phyloP scores from a whole-genome alignment of 1,140 invertebrate species.

The Spodoptera frugiperda region DNA sequence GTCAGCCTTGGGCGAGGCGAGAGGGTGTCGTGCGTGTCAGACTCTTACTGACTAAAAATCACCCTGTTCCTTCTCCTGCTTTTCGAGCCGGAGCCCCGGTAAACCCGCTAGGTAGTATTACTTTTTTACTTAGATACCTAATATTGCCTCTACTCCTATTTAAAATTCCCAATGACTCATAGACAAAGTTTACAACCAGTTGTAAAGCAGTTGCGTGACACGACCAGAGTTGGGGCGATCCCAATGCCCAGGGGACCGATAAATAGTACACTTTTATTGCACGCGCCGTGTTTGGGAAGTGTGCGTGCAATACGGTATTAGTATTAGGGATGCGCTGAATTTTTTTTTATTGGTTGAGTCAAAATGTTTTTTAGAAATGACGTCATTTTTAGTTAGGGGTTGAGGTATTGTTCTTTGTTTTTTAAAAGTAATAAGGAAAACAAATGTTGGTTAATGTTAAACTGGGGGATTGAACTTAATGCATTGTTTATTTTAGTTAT shows the following conservation, averaged over 20 bases:
- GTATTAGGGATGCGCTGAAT: slow-evolving; percentile 10
- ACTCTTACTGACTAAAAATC: no score
- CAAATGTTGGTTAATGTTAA: no score
- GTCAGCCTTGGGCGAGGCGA: no score
- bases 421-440: no score
- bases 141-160: slow-evolving; percentile 3
- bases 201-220: slow-evolving; percentile 37
- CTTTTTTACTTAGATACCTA: neutral
- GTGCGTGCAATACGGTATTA: slow-evolving; percentile 18
- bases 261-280: slow-evolving; percentile 25
- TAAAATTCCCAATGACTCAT: slow-evolving; percentile 40
- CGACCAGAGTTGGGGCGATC: neutral
- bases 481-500: no score
- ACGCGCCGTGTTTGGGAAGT: slow-evolving; percentile 31
- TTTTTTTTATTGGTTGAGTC: slow-evolving; percentile 2
- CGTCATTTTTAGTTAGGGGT: neutral
- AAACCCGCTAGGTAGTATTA: no score
- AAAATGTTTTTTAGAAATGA: neutral
- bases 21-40: no score
- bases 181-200: slow-evolving; percentile 15
- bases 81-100: no score
- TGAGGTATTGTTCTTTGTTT: no score
- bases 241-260: slow-evolving; percentile 16
- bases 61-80: no score
- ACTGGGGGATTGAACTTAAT: no score